Evolutionary conservation across 2,113 vertebrate species (phyloP), one percentile per base, ranked within the genome.

Genomic region (Scatophagus argus): DNA sequence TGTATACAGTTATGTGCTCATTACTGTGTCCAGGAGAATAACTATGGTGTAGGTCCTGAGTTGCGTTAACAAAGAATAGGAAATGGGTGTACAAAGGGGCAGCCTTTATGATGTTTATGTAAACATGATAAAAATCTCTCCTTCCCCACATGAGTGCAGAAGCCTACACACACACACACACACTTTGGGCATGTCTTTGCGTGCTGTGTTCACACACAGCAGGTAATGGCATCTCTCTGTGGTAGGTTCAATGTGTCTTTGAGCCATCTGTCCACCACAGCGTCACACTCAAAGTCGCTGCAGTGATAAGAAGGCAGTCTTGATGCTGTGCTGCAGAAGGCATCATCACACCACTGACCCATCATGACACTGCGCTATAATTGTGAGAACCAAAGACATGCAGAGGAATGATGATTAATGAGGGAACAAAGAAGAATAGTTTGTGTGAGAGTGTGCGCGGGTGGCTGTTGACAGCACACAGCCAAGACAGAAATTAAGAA

Each of bases 401-500:
- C 61, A 66, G 49, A 54, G 46, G 39, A 66, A 61, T 13, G 70
- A 65, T 68, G 68, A 86, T 82, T 87, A 83, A 81, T 77, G 64
- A 74, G 21, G 59, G 64, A 85, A 84, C 74, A 80, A 69, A 78
- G 77, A 73, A 82, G 59, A 81, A 84, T 60, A 66, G 63, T 78
- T 78, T 79, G 44, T 29, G 58, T 2, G 19, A 62, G 63, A 13
- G 75, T 8, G 67, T 88, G 87, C 16, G 85, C 13, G 68, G 87
- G 83, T 59, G 85, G 79, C 77, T 81, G 90, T 83, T 85, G 77
- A 91, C 75, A 83, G 70, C 69, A 78, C 16, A n/a, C 58, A 4
- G 78, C 68, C 43, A 54, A 67, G 78, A 65, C 14, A 81, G 80
- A 92, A 78, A 87, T 85, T 67, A 85, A 78, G 87, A 87, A 82